A percentile compares a stretch with the other conserved stretches of the same genome.
phyloP scores from a whole-genome alignment of 35 echinoderm and acorn worm species.

The Ophiothrix spiculata region DNA sequence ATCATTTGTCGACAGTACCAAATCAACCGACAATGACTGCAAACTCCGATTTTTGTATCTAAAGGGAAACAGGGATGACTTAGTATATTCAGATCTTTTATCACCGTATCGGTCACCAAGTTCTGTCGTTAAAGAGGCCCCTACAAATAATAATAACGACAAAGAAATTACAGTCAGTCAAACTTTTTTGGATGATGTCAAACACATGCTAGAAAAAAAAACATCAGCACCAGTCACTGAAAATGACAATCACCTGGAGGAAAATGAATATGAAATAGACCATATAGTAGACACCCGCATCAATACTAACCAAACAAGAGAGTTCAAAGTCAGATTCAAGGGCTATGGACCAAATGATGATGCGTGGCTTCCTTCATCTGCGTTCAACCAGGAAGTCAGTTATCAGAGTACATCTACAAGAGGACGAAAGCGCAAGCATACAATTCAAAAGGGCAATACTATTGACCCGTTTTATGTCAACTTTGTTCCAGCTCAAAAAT shows the following conservation, averaged over 20 bases:
- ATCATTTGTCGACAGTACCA: not conserved
- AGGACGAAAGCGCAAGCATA: not conserved
- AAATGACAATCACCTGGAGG: not conserved
- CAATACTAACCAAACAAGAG: not conserved
- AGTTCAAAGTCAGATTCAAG: not conserved
- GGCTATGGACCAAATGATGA: not conserved
- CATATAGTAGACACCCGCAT: not conserved
- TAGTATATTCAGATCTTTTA: not conserved
- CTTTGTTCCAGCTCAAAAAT: not conserved
- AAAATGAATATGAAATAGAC: not conserved
- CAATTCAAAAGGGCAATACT: not conserved
- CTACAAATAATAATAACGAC: not conserved
- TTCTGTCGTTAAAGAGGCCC: not conserved
- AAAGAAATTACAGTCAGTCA: not conserved
- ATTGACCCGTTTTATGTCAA: not conserved
- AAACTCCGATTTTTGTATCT: not conserved
- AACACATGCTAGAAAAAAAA: not conserved
- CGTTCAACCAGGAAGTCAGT: not conserved
- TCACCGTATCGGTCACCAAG: not conserved
- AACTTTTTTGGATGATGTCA: not conserved
- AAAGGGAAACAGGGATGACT: not conserved
- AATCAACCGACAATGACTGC: not conserved
- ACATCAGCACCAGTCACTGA: not conserved
- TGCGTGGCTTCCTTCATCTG: not conserved
- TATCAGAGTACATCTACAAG: not conserved